These are phyloP conservation scores for Aproaerema taeniolella DNA, from an alignment of 2,888 invertebrate species.

Conservation along the genomic window DNA sequence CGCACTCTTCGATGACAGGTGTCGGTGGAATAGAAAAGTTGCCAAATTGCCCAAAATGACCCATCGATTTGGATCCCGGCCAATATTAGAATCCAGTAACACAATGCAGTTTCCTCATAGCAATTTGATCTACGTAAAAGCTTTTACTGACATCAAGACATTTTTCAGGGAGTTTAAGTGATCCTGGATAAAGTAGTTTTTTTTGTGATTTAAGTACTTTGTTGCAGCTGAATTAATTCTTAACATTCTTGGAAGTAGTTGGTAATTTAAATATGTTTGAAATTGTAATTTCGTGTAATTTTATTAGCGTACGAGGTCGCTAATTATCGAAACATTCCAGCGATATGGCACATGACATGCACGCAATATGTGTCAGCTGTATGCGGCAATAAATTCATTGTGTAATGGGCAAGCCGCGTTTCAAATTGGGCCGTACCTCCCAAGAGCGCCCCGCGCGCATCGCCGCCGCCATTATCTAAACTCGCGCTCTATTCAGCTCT, in stretches of 20 bases:
- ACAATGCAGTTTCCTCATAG: conserved; percentile 12
- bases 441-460: conserved; percentile 63
- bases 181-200: too few relatives aligned
- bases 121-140: too few relatives aligned
- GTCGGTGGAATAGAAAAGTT: conserved; percentile 45
- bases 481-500: conserved; percentile 43
- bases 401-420: conserved; percentile 62
- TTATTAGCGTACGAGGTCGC: conserved; percentile 22
- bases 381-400: conserved; percentile 72
- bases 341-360: conserved; percentile 48
- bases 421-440: conserved; percentile 71
- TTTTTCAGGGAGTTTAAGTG: too few relatives aligned
- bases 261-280: too few relatives aligned
- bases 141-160: too few relatives aligned
- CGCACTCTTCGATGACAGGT: conserved; percentile 55
- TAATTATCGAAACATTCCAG: conserved; percentile 49
- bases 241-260: too few relatives aligned
- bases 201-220: too few relatives aligned
- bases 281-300: too few relatives aligned
- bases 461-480: conserved; percentile 46
- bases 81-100: conserved; percentile 11
- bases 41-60: conserved; percentile 66
- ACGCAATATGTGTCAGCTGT: conserved; percentile 62
- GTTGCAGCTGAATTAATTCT: too few relatives aligned
- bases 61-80: conserved; percentile 35